Evolutionary conservation across 1,140 invertebrate species (phyloP).

Genomic region (Maconellicoccus hirsutus): DNA sequence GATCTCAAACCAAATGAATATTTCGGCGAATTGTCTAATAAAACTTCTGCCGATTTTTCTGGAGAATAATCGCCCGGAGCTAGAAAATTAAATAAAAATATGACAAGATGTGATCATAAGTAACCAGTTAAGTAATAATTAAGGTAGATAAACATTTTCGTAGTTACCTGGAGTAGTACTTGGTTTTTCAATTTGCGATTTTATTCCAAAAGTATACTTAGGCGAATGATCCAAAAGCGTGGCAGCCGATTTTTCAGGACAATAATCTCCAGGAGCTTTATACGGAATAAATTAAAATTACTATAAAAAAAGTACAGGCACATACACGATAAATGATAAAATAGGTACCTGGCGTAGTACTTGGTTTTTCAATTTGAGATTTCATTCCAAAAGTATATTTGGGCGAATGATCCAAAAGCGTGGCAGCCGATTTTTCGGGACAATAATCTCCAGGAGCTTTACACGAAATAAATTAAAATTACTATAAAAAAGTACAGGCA

Average conservation of each 20-base stretch:
- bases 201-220: slow-evolving; percentile 54
- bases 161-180: slow-evolving; percentile 39
- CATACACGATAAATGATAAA: too few relatives aligned
- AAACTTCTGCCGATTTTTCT: slow-evolving; percentile 51
- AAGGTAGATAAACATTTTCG: not conserved
- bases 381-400: slow-evolving; percentile 56
- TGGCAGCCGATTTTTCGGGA: slow-evolving; percentile 55
- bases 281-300: not conserved
- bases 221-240: slow-evolving; percentile 51
- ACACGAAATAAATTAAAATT: not conserved
- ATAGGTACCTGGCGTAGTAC: not conserved
- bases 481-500: not conserved
- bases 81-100: slow-evolving; percentile 33
- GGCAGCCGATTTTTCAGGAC: slow-evolving; percentile 54
- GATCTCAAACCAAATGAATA: slow-evolving; percentile 55
- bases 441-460: slow-evolving; percentile 61
- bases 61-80: slow-evolving; percentile 68
- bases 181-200: slow-evolving; percentile 46
- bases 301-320: not conserved
- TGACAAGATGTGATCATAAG: not conserved
- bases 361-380: slow-evolving; percentile 45
- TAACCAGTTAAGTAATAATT: not conserved
- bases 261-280: slow-evolving; percentile 65
- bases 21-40: slow-evolving; percentile 51
- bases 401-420: slow-evolving; percentile 50